Conservation (phyloP, 1,140 invertebrate genomes). For the Bombus huntii region DNA sequence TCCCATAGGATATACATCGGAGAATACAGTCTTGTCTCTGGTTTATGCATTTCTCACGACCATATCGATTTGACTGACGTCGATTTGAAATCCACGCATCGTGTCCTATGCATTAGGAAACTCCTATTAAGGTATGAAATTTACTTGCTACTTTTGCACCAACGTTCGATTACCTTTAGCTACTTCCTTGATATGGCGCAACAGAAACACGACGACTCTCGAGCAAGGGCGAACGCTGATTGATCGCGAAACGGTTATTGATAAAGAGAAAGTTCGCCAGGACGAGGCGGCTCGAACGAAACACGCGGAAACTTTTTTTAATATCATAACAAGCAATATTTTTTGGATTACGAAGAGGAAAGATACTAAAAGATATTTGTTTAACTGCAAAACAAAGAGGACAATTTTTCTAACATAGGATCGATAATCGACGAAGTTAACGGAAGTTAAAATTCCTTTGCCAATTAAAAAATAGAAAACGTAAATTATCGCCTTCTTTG, state of each 20-base stretch:
- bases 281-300: not conserved
- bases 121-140: not conserved
- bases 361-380: no score
- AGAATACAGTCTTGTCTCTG: not conserved
- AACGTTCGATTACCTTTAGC: not conserved
- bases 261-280: not conserved
- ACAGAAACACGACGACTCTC: not conserved
- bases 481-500: not conserved
- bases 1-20: not conserved
- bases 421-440: no score
- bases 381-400: no score
- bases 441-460: not conserved
- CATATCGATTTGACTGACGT: not conserved
- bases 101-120: no score
- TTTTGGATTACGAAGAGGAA: no score
- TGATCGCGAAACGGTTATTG: not conserved
- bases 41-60: not conserved
- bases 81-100: no score
- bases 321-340: not conserved
- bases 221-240: not conserved
- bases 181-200: not conserved
- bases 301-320: constrained; percentile 1
- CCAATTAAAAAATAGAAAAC: not conserved
- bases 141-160: no score
- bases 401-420: no score